These are phyloP conservation scores for Ophonus ardosiacus DNA, from an alignment of 2,888 invertebrate genomes.

Conservation along the genomic window DNA sequence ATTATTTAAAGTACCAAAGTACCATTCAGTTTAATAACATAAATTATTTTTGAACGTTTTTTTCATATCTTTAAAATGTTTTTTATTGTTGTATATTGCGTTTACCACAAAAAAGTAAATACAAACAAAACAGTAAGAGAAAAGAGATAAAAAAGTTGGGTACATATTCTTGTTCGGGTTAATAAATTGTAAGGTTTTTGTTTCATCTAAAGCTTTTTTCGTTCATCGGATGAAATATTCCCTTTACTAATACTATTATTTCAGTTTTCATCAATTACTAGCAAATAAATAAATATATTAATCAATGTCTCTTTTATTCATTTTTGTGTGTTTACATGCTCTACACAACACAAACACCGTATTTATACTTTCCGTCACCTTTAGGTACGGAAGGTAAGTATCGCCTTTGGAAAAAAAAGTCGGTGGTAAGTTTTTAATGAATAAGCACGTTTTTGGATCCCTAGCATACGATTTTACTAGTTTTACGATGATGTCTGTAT, in stretches of 20 bases:
- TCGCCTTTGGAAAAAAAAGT: too few relatives aligned
- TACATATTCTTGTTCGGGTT: not conserved
- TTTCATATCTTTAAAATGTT: not conserved
- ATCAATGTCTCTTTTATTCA: too few relatives aligned
- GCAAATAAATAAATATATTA: too few relatives aligned
- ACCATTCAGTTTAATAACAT: too few relatives aligned
- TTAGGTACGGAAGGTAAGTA: too few relatives aligned
- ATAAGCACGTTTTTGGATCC: too few relatives aligned
- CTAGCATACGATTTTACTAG: too few relatives aligned
- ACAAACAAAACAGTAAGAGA: not conserved
- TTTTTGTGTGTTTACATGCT: too few relatives aligned
- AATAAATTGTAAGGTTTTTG: not conserved
- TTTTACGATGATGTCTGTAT: too few relatives aligned
- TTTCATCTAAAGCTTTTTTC: not conserved
- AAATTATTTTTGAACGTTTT: not conserved
- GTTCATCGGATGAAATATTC: not conserved
- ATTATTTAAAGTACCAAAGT: not conserved
- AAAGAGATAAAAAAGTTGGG: not conserved
- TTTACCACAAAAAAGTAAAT: not conserved
- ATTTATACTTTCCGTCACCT: too few relatives aligned
- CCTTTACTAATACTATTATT: not conserved
- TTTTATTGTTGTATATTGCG: not conserved
- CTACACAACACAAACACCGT: too few relatives aligned
- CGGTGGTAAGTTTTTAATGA: too few relatives aligned
- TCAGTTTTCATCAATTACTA: not conserved